phyloP scores from a whole-genome alignment of 2,113 vertebrate genomes.

The Morone saxatilis region DNA sequence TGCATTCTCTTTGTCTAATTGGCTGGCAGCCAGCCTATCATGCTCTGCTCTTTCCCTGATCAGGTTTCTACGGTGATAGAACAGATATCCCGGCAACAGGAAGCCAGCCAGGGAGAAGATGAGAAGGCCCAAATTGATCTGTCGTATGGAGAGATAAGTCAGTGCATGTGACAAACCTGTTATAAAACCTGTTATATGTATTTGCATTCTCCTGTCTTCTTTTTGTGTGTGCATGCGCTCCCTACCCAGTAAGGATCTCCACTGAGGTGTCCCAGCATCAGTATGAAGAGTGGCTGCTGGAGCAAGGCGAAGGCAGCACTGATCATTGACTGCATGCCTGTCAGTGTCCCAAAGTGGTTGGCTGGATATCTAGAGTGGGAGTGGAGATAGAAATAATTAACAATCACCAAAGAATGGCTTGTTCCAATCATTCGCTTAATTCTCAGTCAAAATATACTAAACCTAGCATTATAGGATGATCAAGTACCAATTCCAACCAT shows the following conservation, averaged over 20 bases:
- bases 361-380: slow-evolving; percentile 85
- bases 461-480: not conserved
- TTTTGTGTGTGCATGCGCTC: not conserved
- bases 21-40: slow-evolving; percentile 28
- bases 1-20: slow-evolving; percentile 41
- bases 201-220: not conserved
- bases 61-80: slow-evolving; percentile 81
- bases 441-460: not conserved
- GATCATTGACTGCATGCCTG: slow-evolving; percentile 89
- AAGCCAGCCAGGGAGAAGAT: slow-evolving; percentile 87
- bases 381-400: not conserved
- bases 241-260: slow-evolving; percentile 91
- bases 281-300: slow-evolving; percentile 89
- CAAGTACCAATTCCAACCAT: not conserved
- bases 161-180: slow-evolving; percentile 1
- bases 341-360: slow-evolving; percentile 91
- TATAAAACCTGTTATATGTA: not conserved
- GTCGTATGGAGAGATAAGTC: slow-evolving; percentile 50
- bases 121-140: slow-evolving; percentile 86
- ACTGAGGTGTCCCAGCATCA: slow-evolving; percentile 84
- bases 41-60: slow-evolving; percentile 53
- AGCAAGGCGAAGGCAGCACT: slow-evolving; percentile 89
- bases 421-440: not conserved
- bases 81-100: slow-evolving; percentile 88
- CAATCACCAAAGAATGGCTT: too few species aligned